phyloP scores from a whole-genome alignment of 1,140 invertebrate species.

The Drosophila mojavensis region DNA sequence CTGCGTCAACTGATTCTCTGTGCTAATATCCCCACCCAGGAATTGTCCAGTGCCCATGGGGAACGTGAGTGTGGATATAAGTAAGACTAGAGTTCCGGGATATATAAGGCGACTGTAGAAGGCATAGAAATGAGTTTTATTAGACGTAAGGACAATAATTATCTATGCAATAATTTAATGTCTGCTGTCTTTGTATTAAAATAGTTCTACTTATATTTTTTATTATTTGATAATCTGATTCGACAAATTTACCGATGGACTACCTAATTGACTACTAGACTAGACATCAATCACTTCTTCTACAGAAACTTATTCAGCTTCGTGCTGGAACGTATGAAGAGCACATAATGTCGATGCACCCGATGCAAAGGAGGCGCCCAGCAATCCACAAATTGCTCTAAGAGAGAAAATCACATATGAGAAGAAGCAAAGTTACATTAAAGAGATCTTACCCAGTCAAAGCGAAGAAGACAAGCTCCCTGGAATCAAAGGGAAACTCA shows the following conservation, averaged over 20 bases:
- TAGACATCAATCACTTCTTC: slow-evolving; percentile 92
- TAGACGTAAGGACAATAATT: too few relatives aligned
- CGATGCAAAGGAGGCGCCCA: slow-evolving; percentile 96
- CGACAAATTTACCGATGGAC: too few relatives aligned
- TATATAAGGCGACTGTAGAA: slow-evolving; percentile 93
- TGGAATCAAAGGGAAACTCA: slow-evolving; percentile 98
- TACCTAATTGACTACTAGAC: too few relatives aligned
- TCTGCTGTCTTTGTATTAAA: too few relatives aligned
- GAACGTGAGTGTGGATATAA: slow-evolving; percentile 93
- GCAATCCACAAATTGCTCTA: slow-evolving; percentile 90
- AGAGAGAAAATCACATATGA: slow-evolving; percentile 72
- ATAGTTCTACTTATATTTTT: too few relatives aligned
- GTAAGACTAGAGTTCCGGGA: slow-evolving; percentile 92
- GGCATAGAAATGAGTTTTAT: too few relatives aligned
- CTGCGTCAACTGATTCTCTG: slow-evolving; percentile 91
- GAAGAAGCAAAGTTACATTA: neutral
- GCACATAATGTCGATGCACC: slow-evolving; percentile 96
- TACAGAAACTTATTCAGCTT: slow-evolving; percentile 96
- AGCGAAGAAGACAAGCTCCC: slow-evolving; percentile 97
- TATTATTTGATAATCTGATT: too few relatives aligned
- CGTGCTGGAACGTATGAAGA: slow-evolving; percentile 98
- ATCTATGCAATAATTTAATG: too few relatives aligned
- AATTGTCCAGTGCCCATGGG: slow-evolving; percentile 94
- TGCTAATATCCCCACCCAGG: slow-evolving; percentile 94
- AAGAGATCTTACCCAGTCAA: slow-evolving; percentile 92